phyloP scores from a whole-genome alignment of 2,797 vertebrate genomes.

The Eulemur albifrons region DNA sequence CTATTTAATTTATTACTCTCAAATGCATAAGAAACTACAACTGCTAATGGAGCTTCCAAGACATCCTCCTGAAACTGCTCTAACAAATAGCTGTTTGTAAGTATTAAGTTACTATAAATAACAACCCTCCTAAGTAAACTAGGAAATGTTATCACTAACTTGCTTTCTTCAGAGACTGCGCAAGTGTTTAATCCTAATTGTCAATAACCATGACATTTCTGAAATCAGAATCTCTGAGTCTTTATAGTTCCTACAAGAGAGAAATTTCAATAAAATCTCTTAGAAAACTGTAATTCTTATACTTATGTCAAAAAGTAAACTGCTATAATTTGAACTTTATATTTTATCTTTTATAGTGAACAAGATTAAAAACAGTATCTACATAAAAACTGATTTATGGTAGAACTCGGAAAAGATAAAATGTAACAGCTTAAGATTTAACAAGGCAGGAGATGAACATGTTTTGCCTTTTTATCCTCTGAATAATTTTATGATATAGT shows the following conservation, averaged over 20 bases:
- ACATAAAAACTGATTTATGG: background rate
- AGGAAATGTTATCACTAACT: background rate
- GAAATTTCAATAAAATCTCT: background rate
- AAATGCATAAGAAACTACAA: background rate
- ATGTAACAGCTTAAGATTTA: constrained; percentile 17
- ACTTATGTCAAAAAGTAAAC: background rate
- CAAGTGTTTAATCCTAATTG: background rate
- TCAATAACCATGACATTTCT: background rate
- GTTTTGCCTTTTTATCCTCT: background rate
- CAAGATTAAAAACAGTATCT: background rate
- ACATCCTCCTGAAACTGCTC: background rate
- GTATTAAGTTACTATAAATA: background rate
- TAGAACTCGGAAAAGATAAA: constrained; percentile 20
- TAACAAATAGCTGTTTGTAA: background rate
- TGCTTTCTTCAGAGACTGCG: background rate
- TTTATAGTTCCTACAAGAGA: background rate
- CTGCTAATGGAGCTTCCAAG: background rate
- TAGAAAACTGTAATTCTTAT: background rate
- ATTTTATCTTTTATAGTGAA: constrained; percentile 6
- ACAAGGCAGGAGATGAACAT: background rate
- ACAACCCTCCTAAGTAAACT: background rate
- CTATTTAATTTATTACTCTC: background rate
- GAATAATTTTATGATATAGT: background rate
- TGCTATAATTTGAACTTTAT: background rate
- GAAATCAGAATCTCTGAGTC: background rate